phyloP scores from a whole-genome alignment of 2,888 invertebrate genomes.

The Ophioninae sp. region DNA sequence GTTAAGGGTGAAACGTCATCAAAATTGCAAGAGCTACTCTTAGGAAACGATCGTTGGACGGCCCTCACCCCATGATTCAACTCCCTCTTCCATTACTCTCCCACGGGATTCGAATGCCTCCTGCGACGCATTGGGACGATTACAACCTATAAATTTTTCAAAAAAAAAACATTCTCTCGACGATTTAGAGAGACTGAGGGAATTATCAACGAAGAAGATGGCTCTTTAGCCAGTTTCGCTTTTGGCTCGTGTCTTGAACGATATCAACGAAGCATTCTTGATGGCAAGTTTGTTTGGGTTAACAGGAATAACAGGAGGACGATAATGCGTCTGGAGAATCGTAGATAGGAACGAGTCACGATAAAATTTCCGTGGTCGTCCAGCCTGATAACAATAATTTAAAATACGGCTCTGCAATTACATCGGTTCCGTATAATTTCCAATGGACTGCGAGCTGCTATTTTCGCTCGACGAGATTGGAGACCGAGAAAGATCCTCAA shows the following conservation, averaged over 20 bases:
- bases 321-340: conserved; percentile 35
- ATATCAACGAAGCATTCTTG: background rate
- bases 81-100: conserved; percentile 60
- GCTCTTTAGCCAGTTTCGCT: conserved; percentile 14
- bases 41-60: conserved; percentile 78
- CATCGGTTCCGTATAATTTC: conserved; percentile 59
- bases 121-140: conserved; percentile 77
- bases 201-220: conserved; percentile 8
- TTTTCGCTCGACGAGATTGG: conserved; percentile 32
- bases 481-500: conserved; percentile 55
- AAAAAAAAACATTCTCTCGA: conserved; percentile 40
- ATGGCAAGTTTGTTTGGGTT: background rate
- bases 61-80: conserved; percentile 53
- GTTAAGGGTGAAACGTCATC: conserved; percentile 70
- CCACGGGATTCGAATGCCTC: conserved; percentile 73
- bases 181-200: conserved; percentile 26
- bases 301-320: background rate
- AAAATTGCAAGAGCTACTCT: conserved; percentile 80
- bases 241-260: conserved; percentile 30
- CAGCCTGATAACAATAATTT: conserved; percentile 60
- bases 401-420: conserved; percentile 63
- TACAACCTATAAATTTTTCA: conserved; percentile 76
- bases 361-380: conserved; percentile 19
- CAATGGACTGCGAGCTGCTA: conserved; percentile 40
- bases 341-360: conserved; percentile 14